Evolutionary conservation across 2,888 invertebrate genomes (phyloP).

Genomic region (Panopea generosa): DNA sequence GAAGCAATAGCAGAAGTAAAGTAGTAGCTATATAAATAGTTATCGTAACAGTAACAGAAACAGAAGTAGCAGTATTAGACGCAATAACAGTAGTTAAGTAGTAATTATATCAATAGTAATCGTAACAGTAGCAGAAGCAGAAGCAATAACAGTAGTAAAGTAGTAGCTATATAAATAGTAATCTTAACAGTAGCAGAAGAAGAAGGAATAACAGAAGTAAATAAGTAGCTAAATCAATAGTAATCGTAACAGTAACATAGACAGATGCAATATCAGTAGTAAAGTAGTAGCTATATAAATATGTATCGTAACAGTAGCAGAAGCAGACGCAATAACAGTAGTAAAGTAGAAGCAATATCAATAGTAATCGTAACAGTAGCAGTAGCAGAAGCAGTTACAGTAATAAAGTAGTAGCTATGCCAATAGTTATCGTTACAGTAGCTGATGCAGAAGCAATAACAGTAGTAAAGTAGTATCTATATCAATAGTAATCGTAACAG

Average conservation of each 20-base stretch:
- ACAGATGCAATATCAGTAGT: no score
- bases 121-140: no score
- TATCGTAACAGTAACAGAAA: no score
- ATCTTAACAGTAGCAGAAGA: neutral
- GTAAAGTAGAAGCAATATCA: conserved; percentile 8
- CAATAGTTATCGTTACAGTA: conserved; percentile 1
- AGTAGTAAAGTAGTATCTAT: neutral
- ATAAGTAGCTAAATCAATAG: neutral
- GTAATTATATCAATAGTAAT: no score
- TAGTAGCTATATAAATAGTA: neutral
- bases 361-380: conserved; percentile 8
- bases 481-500: neutral
- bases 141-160: no score
- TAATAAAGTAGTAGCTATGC: neutral
- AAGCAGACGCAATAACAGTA: conserved; percentile 6
- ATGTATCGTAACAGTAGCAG: no score
- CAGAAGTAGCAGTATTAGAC: no score
- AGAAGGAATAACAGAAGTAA: neutral
- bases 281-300: no score
- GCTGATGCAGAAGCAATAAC: neutral
- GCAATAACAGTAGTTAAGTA: no score
- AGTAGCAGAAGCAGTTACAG: conserved; percentile 8
- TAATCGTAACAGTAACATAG: no score
- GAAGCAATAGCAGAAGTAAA: no score
- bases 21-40: no score